Conservation (phyloP, 1,140 invertebrate species). For the Uloborus diversus region DNA sequence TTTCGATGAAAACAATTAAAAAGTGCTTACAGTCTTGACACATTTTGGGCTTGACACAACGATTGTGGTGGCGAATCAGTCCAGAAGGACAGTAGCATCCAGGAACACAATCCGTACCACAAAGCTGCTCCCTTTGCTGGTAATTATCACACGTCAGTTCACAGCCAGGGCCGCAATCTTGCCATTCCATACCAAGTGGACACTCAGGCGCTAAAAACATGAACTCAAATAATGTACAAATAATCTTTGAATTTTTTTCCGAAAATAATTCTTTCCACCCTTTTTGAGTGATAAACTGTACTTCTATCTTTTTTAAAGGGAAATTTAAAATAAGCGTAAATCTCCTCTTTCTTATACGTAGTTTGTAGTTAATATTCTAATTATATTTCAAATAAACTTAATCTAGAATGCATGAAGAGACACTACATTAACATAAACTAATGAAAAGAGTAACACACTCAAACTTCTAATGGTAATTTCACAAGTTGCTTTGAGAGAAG, state of each 20-base stretch:
- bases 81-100: slow-evolving; percentile 86
- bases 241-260: not conserved
- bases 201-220: slow-evolving; percentile 72
- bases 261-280: not conserved
- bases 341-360: too few species aligned
- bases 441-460: too few species aligned
- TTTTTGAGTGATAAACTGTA: too few species aligned
- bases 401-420: too few species aligned
- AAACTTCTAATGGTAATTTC: too few species aligned
- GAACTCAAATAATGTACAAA: not conserved
- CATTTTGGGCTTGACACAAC: slow-evolving; percentile 75
- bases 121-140: slow-evolving; percentile 68
- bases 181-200: slow-evolving; percentile 76
- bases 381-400: too few species aligned
- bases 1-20: too few species aligned
- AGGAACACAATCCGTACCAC: slow-evolving; percentile 75
- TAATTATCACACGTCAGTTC: slow-evolving; percentile 77
- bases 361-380: too few species aligned
- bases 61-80: slow-evolving; percentile 73
- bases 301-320: too few species aligned
- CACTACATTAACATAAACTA: too few species aligned
- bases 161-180: slow-evolving; percentile 80
- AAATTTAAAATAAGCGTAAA: too few species aligned
- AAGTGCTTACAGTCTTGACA: slow-evolving; percentile 79
- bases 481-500: too few species aligned